A percentile compares a stretch with the other conserved stretches of the same genome.
phyloP scores from a whole-genome alignment of 2,888 invertebrate genomes.

The Calliopum simillimum region DNA sequence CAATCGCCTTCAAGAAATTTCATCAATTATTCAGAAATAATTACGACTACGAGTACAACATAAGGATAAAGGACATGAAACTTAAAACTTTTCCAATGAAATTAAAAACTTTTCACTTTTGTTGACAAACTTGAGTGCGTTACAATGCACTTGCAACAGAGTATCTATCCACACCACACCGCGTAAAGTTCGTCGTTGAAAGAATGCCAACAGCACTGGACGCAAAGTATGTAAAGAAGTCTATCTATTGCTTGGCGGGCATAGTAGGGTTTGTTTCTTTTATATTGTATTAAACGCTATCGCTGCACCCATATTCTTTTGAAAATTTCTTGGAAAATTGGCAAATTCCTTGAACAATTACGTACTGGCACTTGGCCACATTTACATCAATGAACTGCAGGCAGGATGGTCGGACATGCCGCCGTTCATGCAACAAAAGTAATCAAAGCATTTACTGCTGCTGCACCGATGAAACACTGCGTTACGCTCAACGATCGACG shows the following conservation, averaged over 20 bases:
- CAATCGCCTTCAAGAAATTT: not conserved
- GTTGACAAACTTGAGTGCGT: conserved; percentile 4
- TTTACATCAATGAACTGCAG: conserved; percentile 22
- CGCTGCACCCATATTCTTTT: conserved; percentile 1
- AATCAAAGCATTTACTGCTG: not conserved
- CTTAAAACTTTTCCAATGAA: conserved; percentile 32
- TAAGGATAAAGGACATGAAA: conserved; percentile 8
- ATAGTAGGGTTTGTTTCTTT: conserved; percentile 15
- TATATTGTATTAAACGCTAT: not conserved
- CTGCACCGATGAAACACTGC: not conserved
- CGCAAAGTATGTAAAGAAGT: conserved; percentile 16
- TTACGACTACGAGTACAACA: conserved; percentile 8
- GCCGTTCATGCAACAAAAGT: not conserved
- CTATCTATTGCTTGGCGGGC: conserved; percentile 29
- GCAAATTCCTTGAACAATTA: conserved; percentile 34
- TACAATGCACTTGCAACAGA: not conserved
- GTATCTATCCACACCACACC: not conserved
- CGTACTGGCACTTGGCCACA: conserved; percentile 28
- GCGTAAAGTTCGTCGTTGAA: not conserved
- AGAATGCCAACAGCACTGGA: not conserved
- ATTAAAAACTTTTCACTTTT: conserved; percentile 22
- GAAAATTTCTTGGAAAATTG: conserved; percentile 21
- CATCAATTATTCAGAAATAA: conserved; percentile 34
- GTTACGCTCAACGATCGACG: not conserved
- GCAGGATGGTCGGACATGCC: not conserved